phyloP scores from a whole-genome alignment of 1,140 invertebrate genomes.

The Drosophila equinoxialis region DNA sequence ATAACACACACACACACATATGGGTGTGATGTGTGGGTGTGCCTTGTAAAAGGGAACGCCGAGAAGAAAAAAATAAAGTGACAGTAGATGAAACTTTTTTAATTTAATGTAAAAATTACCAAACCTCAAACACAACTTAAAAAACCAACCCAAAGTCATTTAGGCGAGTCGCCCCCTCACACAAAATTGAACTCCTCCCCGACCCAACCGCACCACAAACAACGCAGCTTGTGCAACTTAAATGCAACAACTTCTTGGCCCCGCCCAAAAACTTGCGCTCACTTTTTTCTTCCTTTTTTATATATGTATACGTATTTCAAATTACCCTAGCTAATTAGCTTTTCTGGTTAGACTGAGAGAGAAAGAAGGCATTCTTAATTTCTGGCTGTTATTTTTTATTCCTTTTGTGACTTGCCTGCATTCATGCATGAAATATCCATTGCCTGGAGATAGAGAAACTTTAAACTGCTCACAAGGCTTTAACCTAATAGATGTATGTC shows the following conservation, averaged over 20 bases:
- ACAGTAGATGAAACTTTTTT: conserved; percentile 67
- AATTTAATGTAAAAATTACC: conserved; percentile 72
- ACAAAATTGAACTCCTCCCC: not conserved
- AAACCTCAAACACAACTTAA: conserved; percentile 23
- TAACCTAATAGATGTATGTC: conserved; percentile 6
- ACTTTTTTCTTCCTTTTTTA: conserved; percentile 50
- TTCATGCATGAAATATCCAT: conserved; percentile 63
- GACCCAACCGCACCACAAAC: not conserved
- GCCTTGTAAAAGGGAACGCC: conserved; percentile 41
- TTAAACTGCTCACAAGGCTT: conserved; percentile 48
- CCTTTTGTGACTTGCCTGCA: conserved; percentile 32
- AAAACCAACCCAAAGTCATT: conserved; percentile 6
- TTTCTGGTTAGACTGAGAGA: conserved; percentile 16
- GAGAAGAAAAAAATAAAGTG: conserved; percentile 17
- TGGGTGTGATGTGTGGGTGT: not conserved
- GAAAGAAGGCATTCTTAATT: conserved; percentile 7
- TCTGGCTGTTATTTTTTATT: conserved; percentile 6
- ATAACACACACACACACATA: conserved; percentile 10
- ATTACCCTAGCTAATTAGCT: conserved; percentile 71
- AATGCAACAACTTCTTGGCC: conserved; percentile 54
- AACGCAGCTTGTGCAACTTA: conserved; percentile 35
- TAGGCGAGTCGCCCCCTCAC: not conserved
- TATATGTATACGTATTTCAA: conserved; percentile 20
- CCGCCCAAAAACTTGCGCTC: conserved; percentile 50
- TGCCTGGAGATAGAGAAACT: conserved; percentile 19